phyloP scores from a whole-genome alignment of 2,888 invertebrate genomes.

The Drosophila basisetae region DNA sequence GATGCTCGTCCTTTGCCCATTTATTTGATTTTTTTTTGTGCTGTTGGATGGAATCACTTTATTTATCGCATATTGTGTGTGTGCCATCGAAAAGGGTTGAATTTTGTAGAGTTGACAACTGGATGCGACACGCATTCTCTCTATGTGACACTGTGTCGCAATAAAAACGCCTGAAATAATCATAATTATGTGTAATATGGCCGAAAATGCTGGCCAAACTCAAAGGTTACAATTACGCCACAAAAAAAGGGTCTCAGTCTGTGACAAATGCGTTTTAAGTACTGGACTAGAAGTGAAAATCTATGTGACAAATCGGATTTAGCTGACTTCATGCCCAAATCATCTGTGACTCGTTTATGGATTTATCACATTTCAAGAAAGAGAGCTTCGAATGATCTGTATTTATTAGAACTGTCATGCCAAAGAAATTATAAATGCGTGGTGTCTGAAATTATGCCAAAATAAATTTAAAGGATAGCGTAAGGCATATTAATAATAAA shows the following conservation, averaged over 20 bases:
- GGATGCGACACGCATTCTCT: constrained; percentile 48
- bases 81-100: constrained; percentile 54
- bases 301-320: constrained; percentile 15
- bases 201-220: constrained; percentile 22
- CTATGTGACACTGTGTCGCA: constrained; percentile 15
- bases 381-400: neutral
- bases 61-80: constrained; percentile 67
- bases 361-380: constrained; percentile 12
- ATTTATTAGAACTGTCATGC: neutral
- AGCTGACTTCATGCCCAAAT: constrained; percentile 6
- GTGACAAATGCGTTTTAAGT: constrained; percentile 36
- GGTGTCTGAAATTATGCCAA: neutral
- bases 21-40: constrained; percentile 6
- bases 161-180: constrained; percentile 60
- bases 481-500: neutral
- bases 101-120: constrained; percentile 44
- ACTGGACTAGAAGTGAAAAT: neutral
- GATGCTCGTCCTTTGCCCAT: constrained; percentile 41
- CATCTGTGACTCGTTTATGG: constrained; percentile 17
- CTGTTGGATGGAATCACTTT: constrained; percentile 52
- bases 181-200: constrained; percentile 47
- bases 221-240: constrained; percentile 18
- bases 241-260: neutral
- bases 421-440: neutral
- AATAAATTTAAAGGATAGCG: no score